phyloP scores from a whole-genome alignment of 2,888 invertebrate species.

The Tipula unca region DNA sequence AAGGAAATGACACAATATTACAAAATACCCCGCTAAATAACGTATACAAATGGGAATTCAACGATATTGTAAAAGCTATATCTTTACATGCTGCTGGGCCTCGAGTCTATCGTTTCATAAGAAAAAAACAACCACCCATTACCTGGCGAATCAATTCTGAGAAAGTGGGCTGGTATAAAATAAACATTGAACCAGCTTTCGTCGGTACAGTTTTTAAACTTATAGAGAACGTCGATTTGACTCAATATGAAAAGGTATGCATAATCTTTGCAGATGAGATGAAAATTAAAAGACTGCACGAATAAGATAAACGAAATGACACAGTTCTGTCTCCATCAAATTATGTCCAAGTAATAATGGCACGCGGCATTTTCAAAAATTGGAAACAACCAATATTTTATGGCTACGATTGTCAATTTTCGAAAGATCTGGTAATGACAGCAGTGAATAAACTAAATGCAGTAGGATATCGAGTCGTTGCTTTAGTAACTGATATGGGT shows the following conservation, averaged over 20 bases:
- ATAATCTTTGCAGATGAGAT: constrained; percentile 24
- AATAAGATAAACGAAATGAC: constrained; percentile 22
- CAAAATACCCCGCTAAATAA: too few species aligned
- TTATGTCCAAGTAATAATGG: constrained; percentile 24
- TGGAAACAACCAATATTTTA: too few species aligned
- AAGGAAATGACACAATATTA: too few species aligned
- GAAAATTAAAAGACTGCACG: constrained; percentile 24
- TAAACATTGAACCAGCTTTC: constrained; percentile 16
- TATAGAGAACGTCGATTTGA: neutral
- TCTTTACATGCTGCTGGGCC: constrained; percentile 21
- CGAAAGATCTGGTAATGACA: neutral
- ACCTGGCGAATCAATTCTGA: constrained; percentile 19
- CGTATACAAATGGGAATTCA: neutral
- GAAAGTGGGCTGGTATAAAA: constrained; percentile 22
- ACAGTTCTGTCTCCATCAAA: constrained; percentile 22
- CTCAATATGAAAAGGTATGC: constrained; percentile 24
- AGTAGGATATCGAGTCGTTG: too few species aligned
- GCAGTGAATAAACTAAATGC: constrained; percentile 24
- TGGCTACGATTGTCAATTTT: constrained; percentile 21
- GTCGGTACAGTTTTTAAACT: constrained; percentile 1
- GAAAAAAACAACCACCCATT: too few species aligned
- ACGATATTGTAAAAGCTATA: constrained; percentile 20
- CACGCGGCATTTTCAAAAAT: constrained; percentile 21
- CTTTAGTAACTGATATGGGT: too few species aligned
- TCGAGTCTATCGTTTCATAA: constrained; percentile 19